Evolutionary conservation across 2,888 invertebrate genomes (phyloP).

Genomic region (Pheosia tremula): DNA sequence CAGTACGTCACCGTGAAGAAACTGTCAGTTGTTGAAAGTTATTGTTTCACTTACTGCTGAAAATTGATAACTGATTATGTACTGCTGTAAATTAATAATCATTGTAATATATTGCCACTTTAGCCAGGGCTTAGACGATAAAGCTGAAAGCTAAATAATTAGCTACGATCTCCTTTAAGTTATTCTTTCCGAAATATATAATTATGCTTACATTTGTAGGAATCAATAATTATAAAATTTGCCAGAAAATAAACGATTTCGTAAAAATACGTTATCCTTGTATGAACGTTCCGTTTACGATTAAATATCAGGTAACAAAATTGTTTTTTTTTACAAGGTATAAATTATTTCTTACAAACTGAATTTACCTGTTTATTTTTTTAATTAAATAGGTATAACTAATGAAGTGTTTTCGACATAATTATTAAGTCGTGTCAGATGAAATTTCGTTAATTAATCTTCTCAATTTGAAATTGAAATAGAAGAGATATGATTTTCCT

Average conservation of each 20-base stretch:
- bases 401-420: not conserved
- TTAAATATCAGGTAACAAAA: not conserved
- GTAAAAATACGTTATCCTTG: not conserved
- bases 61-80: conserved; percentile 8
- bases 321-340: not conserved
- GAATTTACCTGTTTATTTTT: not conserved
- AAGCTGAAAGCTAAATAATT: too few relatives aligned
- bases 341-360: not conserved
- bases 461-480: conserved; percentile 8
- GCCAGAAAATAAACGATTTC: not conserved
- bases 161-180: too few relatives aligned
- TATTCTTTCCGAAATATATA: too few relatives aligned
- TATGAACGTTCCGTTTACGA: not conserved
- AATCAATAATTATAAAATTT: not conserved
- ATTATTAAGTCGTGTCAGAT: not conserved
- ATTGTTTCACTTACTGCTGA: conserved; percentile 21
- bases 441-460: not conserved
- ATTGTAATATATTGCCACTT: conserved; percentile 12
- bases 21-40: conserved; percentile 20
- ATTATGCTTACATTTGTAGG: not conserved
- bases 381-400: not conserved
- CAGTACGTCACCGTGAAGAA: conserved; percentile 19
- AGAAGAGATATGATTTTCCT: conserved; percentile 23
- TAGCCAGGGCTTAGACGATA: not conserved
- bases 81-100: conserved; percentile 12